Evolutionary conservation across 2,888 invertebrate species (phyloP).

Genomic region (Xanthostigma xanthostigma): DNA sequence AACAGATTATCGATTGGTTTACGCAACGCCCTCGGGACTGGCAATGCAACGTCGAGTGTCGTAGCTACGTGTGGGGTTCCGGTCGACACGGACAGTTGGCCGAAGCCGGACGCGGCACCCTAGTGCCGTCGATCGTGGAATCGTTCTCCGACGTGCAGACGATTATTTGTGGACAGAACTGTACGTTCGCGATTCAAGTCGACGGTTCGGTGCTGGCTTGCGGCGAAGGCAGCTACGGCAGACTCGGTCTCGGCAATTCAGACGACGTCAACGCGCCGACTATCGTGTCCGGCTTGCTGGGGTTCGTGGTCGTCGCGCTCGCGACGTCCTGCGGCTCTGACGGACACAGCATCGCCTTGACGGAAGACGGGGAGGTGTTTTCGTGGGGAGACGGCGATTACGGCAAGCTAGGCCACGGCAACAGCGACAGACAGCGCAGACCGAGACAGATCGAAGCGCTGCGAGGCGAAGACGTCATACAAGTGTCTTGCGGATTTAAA

Average conservation of each 20-base stretch:
- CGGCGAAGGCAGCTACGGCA: slow-evolving; percentile 48
- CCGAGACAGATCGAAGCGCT: slow-evolving; percentile 46
- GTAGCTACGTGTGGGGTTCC: slow-evolving; percentile 44
- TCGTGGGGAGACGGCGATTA: slow-evolving; percentile 53
- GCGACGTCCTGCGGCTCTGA: slow-evolving; percentile 48
- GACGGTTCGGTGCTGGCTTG: slow-evolving; percentile 46
- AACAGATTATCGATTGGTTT: slow-evolving; percentile 45
- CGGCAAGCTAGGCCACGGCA: slow-evolving; percentile 49
- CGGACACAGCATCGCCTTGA: slow-evolving; percentile 46
- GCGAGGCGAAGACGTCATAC: slow-evolving; percentile 41
- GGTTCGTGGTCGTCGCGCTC: slow-evolving; percentile 44
- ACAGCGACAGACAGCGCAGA: slow-evolving; percentile 42
- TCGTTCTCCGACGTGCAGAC: slow-evolving; percentile 35
- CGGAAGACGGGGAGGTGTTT: slow-evolving; percentile 50
- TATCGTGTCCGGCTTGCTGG: slow-evolving; percentile 42
- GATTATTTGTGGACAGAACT: slow-evolving; percentile 49
- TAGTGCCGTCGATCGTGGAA: slow-evolving; percentile 28
- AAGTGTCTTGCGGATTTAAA: slow-evolving; percentile 46
- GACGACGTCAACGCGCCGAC: slow-evolving; percentile 42
- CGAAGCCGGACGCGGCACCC: slow-evolving; percentile 32
- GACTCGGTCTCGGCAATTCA: slow-evolving; percentile 46
- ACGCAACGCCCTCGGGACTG: slow-evolving; percentile 44
- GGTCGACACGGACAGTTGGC: slow-evolving; percentile 47
- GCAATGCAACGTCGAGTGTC: slow-evolving; percentile 47
- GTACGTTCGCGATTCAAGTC: slow-evolving; percentile 44